A percentile compares a stretch with the other conserved stretches of the same genome.
Conservation (phyloP, 2,888 invertebrate genomes). For the Pardosa pseudoannulata region DNA sequence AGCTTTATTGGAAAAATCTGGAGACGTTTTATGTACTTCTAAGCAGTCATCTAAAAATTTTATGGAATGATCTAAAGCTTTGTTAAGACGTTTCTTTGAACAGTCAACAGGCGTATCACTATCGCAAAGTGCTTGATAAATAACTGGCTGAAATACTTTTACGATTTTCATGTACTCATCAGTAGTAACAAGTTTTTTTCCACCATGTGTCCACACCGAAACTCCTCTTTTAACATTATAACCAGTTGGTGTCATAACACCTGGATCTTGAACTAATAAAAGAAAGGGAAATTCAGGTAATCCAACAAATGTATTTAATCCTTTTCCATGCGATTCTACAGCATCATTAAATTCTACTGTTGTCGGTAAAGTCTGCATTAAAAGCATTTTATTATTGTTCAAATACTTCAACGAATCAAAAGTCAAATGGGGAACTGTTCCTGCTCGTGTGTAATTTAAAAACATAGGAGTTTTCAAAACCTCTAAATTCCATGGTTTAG, state of each 20-base stretch:
- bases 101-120: constrained; percentile 84
- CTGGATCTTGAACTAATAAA: constrained; percentile 84
- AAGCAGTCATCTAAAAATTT: constrained; percentile 84
- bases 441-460: constrained; percentile 88
- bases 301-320: constrained; percentile 85
- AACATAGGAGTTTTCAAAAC: constrained; percentile 85
- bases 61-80: constrained; percentile 85
- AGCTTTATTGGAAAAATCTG: constrained; percentile 79
- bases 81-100: constrained; percentile 84
- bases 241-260: constrained; percentile 83
- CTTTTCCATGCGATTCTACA: constrained; percentile 82
- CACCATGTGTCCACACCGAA: constrained; percentile 88
- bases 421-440: constrained; percentile 88
- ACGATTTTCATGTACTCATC: constrained; percentile 86
- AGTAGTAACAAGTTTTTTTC: constrained; percentile 83
- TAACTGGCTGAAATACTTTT: constrained; percentile 87
- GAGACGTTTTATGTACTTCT: constrained; percentile 82
- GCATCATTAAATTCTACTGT: constrained; percentile 83
- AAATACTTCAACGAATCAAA: constrained; percentile 76
- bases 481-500: constrained; percentile 32
- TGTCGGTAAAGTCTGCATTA: constrained; percentile 86
- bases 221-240: constrained; percentile 85
- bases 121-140: constrained; percentile 89
- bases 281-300: constrained; percentile 80
- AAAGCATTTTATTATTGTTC: constrained; percentile 80